Conservation (phyloP, 2,888 invertebrate genomes). For the Loripinus fragilis region DNA sequence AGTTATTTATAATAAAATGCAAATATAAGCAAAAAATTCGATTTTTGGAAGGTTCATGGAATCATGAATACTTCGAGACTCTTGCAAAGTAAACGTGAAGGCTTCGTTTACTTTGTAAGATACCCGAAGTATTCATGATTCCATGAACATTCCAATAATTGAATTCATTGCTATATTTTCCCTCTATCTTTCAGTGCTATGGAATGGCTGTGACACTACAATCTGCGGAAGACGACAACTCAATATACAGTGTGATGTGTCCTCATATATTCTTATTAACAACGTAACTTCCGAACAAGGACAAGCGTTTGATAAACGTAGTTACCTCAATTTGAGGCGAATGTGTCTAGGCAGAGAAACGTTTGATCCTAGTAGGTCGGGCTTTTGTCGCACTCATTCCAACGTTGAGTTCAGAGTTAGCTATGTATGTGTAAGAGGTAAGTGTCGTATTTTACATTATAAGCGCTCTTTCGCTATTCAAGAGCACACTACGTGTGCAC, state of each 20-base stretch:
- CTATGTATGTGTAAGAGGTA: constrained; percentile 53
- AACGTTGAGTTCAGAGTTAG: constrained; percentile 42
- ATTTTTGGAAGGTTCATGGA: too few relatives aligned
- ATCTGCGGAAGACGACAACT: constrained; percentile 43
- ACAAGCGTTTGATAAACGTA: constrained; percentile 28
- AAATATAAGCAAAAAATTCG: too few relatives aligned
- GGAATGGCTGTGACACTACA: constrained; percentile 45
- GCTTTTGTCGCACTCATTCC: constrained; percentile 45
- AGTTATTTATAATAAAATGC: too few relatives aligned
- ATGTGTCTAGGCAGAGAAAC: constrained; percentile 48
- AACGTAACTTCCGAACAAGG: constrained; percentile 46
- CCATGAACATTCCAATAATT: too few relatives aligned
- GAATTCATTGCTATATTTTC: not conserved
- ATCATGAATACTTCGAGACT: too few relatives aligned
- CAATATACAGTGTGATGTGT: constrained; percentile 44
- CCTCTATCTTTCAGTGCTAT: constrained; percentile 44
- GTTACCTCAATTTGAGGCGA: constrained; percentile 49
- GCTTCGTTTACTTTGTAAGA: too few relatives aligned
- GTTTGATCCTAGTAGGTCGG: constrained; percentile 35
- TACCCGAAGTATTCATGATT: too few relatives aligned
- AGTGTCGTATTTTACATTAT: too few relatives aligned
- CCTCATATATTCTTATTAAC: constrained; percentile 47
- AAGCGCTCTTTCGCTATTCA: too few relatives aligned
- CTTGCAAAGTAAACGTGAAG: too few relatives aligned
- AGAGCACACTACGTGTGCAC: too few relatives aligned